Conservation (phyloP, 2,888 invertebrate species). For the Trypoxylon attenuatum region DNA sequence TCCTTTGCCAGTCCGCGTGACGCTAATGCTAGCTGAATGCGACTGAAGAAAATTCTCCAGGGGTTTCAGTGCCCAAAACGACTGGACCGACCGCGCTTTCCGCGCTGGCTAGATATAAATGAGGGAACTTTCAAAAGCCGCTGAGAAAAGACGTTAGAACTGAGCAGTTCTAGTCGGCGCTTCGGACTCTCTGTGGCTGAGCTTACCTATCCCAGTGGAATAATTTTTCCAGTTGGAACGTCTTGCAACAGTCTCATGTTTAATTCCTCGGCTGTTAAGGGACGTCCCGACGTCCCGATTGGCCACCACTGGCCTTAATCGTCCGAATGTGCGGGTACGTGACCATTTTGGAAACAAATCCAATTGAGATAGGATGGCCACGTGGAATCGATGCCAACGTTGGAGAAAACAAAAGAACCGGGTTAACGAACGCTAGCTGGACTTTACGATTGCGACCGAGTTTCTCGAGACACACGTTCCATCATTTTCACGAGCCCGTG, state of each 20-base stretch:
- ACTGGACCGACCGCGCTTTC: constrained; percentile 46
- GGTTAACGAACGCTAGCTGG: no score
- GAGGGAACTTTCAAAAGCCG: constrained; percentile 54
- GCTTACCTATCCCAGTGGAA: constrained; percentile 24
- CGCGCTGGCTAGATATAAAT: constrained; percentile 52
- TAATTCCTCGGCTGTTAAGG: constrained; percentile 25
- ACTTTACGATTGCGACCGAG: no score
- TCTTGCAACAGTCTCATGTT: constrained; percentile 35
- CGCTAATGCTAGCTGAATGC: constrained; percentile 52
- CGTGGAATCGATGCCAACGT: no score
- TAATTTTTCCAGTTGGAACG: constrained; percentile 41
- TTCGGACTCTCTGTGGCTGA: constrained; percentile 11
- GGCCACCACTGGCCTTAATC: constrained; percentile 13
- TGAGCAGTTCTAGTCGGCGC: constrained; percentile 24
- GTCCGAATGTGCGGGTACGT: background rate
- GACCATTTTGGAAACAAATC: no score
- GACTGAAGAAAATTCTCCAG: constrained; percentile 42
- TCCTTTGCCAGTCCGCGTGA: constrained; percentile 21
- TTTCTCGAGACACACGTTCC: background rate
- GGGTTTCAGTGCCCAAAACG: constrained; percentile 42
- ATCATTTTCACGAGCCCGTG: constrained; percentile 1
- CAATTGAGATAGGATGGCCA: no score
- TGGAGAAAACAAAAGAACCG: no score
- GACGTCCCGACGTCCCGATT: constrained; percentile 8
- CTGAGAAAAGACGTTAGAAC: constrained; percentile 45